phyloP scores from a whole-genome alignment of 2,888 invertebrate genomes.

The Eupithecia vulgata region DNA sequence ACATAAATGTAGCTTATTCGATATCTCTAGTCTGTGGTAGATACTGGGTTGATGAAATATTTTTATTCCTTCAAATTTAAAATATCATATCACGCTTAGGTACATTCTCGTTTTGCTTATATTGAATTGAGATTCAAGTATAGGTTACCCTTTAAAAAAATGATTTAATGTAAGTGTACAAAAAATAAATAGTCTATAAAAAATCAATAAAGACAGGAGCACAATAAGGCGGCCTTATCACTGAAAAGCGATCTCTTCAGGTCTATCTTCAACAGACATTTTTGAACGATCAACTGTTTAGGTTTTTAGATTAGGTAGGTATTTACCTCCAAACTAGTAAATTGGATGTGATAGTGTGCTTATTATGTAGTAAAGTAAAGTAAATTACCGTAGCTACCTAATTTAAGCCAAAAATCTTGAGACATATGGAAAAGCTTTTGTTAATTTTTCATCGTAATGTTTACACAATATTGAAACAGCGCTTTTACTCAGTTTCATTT shows the following conservation, averaged over 20 bases:
- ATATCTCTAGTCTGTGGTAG: background rate
- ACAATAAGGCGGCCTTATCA: background rate
- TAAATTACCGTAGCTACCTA: too few species aligned
- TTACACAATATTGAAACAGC: background rate
- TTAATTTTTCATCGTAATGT: background rate
- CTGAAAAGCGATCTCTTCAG: background rate
- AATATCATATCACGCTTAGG: background rate
- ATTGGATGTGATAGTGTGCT: background rate
- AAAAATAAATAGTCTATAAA: background rate
- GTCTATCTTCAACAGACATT: background rate
- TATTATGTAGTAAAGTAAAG: background rate
- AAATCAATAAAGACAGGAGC: background rate
- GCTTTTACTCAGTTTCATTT: conserved; percentile 1
- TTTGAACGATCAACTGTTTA: background rate
- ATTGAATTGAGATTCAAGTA: background rate
- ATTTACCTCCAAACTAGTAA: background rate
- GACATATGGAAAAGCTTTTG: background rate
- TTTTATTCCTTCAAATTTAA: background rate
- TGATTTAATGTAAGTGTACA: background rate
- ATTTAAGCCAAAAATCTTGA: background rate
- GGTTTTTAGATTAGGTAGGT: background rate
- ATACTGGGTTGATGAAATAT: too few species aligned
- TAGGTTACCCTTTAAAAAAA: background rate
- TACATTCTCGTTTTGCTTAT: too few species aligned
- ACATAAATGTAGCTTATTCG: background rate